phyloP scores from a whole-genome alignment of 1,140 invertebrate genomes.

The Drosophila tropicalis region DNA sequence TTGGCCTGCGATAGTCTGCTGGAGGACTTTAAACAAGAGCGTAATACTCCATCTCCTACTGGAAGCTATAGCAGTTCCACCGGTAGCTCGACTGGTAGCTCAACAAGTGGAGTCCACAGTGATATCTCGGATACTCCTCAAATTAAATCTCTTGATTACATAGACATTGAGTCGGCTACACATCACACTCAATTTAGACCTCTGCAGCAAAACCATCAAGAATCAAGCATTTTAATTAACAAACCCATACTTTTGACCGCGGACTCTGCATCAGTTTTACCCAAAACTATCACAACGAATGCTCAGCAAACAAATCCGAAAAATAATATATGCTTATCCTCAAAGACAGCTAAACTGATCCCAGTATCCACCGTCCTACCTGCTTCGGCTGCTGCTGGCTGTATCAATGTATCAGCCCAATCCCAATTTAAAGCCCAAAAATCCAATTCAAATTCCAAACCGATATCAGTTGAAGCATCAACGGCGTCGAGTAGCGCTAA shows the following conservation, averaged over 20 bases:
- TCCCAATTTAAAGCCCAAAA: conserved; percentile 17
- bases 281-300: neutral
- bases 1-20: conserved; percentile 37
- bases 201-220: neutral
- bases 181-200: neutral
- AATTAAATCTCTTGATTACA: conserved; percentile 21
- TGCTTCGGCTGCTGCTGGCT: neutral
- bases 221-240: neutral
- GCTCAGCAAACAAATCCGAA: neutral
- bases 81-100: conserved; percentile 58
- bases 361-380: neutral
- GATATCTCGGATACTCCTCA: conserved; percentile 56
- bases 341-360: conserved; percentile 5
- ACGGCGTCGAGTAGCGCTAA: conserved; percentile 21
- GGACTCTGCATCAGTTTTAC: neutral
- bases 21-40: conserved; percentile 36
- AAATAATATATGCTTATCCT: conserved; percentile 3
- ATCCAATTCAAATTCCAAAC: neutral
- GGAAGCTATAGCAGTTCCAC: conserved; percentile 65
- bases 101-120: conserved; percentile 71
- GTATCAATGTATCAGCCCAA: neutral
- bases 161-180: conserved; percentile 18
- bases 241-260: neutral
- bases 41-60: conserved; percentile 72
- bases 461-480: conserved; percentile 8